These are phyloP conservation scores for Euproctis similis DNA, from an alignment of 2,888 invertebrate genomes.

Conservation along the genomic window DNA sequence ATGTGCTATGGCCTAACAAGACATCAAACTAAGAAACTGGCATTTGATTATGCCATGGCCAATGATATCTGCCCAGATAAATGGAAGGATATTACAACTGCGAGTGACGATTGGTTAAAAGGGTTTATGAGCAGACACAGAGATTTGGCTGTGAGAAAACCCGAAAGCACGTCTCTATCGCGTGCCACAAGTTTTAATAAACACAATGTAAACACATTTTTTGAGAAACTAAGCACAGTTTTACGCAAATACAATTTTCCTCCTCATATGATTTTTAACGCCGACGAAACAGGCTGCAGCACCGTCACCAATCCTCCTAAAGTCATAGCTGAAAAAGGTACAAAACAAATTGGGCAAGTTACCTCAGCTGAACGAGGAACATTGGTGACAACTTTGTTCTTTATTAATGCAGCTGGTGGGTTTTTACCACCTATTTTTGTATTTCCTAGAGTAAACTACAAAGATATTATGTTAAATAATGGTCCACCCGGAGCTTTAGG, in stretches of 20 bases:
- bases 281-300: constrained; percentile 10
- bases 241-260: no score
- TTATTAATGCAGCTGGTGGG: background rate
- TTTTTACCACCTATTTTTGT: background rate
- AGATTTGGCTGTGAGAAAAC: constrained; percentile 9
- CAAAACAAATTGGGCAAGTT: constrained; percentile 4
- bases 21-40: no score
- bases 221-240: background rate
- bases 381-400: background rate
- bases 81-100: background rate
- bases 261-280: constrained; percentile 5
- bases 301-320: constrained; percentile 7
- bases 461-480: constrained; percentile 18
- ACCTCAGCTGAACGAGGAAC: constrained; percentile 8
- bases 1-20: no score
- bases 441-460: constrained; percentile 5
- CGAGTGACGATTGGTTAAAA: background rate
- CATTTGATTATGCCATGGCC: no score
- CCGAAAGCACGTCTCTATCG: background rate
- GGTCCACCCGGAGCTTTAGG: constrained; percentile 13
- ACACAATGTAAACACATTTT: background rate
- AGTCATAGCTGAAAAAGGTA: constrained; percentile 7
- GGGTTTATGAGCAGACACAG: background rate
- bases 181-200: background rate
- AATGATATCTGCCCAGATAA: no score